Percentiles rank a stretch among this genome's conserved stretches.
phyloP scores from a whole-genome alignment of 2,888 invertebrate species.

The Cephus runcator region DNA sequence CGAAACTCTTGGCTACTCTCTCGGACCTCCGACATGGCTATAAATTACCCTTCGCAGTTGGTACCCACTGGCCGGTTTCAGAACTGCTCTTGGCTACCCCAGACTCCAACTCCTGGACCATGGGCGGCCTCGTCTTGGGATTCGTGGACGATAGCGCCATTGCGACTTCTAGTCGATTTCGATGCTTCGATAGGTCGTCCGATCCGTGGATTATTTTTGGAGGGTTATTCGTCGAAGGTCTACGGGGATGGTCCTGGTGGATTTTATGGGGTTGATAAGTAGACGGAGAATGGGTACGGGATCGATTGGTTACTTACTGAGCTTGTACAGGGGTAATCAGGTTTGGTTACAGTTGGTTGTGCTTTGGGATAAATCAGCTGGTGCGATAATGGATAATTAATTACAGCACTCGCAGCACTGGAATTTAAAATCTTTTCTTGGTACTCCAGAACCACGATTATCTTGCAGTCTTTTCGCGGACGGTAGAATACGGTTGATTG shows the following conservation, averaged over 20 bases:
- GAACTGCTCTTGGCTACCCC: not conserved
- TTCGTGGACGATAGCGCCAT: not conserved
- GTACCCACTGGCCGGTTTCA: not conserved
- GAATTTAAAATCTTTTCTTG: not conserved
- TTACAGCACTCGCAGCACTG: not conserved
- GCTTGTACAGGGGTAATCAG: not conserved
- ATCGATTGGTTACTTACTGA: not conserved
- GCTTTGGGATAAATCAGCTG: not conserved
- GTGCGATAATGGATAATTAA: not conserved
- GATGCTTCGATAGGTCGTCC: not conserved
- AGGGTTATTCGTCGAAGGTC: not conserved
- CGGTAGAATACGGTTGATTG: not conserved
- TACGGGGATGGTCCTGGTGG: not conserved
- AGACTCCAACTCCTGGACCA: not conserved
- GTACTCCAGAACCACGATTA: not conserved
- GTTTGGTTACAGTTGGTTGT: not conserved
- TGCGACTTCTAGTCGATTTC: not conserved
- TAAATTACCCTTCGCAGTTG: constrained; percentile 32
- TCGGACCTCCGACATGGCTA: constrained; percentile 19
- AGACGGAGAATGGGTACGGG: too few relatives aligned
- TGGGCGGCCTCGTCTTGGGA: not conserved
- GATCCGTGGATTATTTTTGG: not conserved
- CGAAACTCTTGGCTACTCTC: constrained; percentile 11
- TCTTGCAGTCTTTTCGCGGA: not conserved
- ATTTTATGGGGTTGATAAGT: too few relatives aligned